Evolutionary conservation across 2,888 invertebrate genomes (phyloP), one percentile per base, ranked within the genome.

Genomic region (Allophyes oxyacanthae): DNA sequence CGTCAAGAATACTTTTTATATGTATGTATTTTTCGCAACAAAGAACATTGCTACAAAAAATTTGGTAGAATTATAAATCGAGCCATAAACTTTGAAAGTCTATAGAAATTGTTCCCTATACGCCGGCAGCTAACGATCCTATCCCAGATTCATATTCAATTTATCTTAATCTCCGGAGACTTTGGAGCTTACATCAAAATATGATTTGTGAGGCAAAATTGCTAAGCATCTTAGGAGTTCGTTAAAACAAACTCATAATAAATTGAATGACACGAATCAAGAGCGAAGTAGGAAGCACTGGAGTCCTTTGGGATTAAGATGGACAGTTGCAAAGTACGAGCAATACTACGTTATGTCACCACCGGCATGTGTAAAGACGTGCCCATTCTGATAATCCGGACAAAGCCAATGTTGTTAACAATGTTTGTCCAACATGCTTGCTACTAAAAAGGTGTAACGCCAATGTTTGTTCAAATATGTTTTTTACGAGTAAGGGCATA

Each of bases 251-350:
- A 30, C 66, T 36, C 42, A 50, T 64, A 66, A 52, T 70, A 57
- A 48, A 70, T 41, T 66, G 58, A 66, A 70, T 70, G 65, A 57
- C 57, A 44, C 33, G 57, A 57, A 64, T 64, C 37, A 48, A 57
- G 43, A 46, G 38, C 45, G 13, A 67, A 59, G 65, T 54, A 67
- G 66, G 67, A 67, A 67, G 71, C 64, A 61, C 61, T 34, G 32
- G 34, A 63, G 52, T 50, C 37, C 52, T 34, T 44, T 30, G 20
- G 56, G 48, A 75, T 75, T 67, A 67, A 73, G 75, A 76, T 64
- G 53, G 75, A 75, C 74, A 71, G 74, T 54, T 67, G 46, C 59
- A 61, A 63, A 64, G 67, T 65, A 75, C 64, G 52, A 20, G 62
- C 53, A 54, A 56, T 58, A 65, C 61, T 61, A 43, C 30, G 64